Base-by-base conservation (phyloP, 2,888 invertebrate genomes). In the Suillia variegata region DNA sequence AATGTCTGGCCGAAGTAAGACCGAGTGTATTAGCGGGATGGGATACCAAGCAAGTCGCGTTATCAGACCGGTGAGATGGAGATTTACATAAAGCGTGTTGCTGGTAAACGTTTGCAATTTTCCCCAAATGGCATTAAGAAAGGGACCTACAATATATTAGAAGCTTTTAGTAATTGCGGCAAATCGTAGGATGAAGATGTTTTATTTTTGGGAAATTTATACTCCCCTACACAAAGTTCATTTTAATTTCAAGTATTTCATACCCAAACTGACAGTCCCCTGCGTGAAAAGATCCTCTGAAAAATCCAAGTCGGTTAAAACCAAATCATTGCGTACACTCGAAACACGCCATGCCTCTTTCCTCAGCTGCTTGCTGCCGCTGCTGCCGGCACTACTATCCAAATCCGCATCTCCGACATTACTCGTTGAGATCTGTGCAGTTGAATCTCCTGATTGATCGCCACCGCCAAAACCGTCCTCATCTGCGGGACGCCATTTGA, bases 31-130 rank as follows among this genome's bases (percentile, higher is more conserved):
- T 56, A 98, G 83, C 5, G 96, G 94, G 69, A 96, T 91, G 0
- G 97, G 94, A 81, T 94, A 92, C 61, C 92, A 87, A 4, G 95
- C 92, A 66, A 98, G 85, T 67, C 93, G 88, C 31, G 94, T 89
- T 50, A 98, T 86, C 24, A 96, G 85, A 4, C 93, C 92, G 3
- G 96, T 96, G 65, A 97, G 85, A 71, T 94, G 90, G 62, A 96
- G 86, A 84, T 96, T 96, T 18, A 92, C 88, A 67, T 91, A 89
- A 61, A 96, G 84, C 48, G 92, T 91, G 70, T 95, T 93, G 67
- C 90, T 89, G 64, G 93, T 87, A 85, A 96, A 90, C 55, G 88
- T 87, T 74, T 93, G 93, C 47, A 95, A 83, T 80, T 94, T 94
- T 67, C 88, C 87, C 70, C 97, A 85, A 56, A 96, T 82, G 61